Evolutionary conservation across 2,888 invertebrate genomes (phyloP), one percentile per base, ranked within the genome.

Genomic region (Cantharis lateralis): DNA sequence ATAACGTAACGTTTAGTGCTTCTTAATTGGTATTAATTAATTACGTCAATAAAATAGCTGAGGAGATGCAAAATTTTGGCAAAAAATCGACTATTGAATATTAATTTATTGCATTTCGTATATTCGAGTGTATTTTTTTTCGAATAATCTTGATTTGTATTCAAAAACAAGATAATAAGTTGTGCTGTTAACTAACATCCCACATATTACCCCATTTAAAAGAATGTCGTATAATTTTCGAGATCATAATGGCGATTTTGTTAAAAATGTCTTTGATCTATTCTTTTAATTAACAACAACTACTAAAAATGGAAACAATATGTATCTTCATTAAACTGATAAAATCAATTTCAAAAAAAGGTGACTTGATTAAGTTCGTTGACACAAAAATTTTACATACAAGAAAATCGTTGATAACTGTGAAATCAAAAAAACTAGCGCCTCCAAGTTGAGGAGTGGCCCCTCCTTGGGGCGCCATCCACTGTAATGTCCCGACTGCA

Each of bases 261-360:
- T 64, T 64, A 64, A 64, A 64, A 64, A 64, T 64, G 64, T 64
- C 64, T 64, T 64, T 64, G 64, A 64, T 64, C 64, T 64, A 64
- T 64, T 64, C 64, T 64, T 64, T 64, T 64, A 64, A 64, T 64
- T 64, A 64, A 16, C 64, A 64, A 64, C 64, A 15, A 64, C 64
- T 64, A 64, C 64, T 64, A 64, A 64, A 64, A 64, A 64, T 64
- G 64, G 64, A 64, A 64, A 64, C 64, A 64, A 64, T 64, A 64
- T 64, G 64, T 64, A 64, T 64, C 64, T 64, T 64, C 64, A 64
- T 64, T 64, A 64, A 64, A 64, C 18, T 64, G 64, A 64, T 64
- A 64, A 64, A 13, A 64, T 64, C 64, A 64, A 64, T 64, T 20
- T 20, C 16, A 18, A 20, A 64, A 64, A 64, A 64, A 64, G 20